Conservation (phyloP, 2,888 invertebrate species). For the Platyscelio sp. region DNA sequence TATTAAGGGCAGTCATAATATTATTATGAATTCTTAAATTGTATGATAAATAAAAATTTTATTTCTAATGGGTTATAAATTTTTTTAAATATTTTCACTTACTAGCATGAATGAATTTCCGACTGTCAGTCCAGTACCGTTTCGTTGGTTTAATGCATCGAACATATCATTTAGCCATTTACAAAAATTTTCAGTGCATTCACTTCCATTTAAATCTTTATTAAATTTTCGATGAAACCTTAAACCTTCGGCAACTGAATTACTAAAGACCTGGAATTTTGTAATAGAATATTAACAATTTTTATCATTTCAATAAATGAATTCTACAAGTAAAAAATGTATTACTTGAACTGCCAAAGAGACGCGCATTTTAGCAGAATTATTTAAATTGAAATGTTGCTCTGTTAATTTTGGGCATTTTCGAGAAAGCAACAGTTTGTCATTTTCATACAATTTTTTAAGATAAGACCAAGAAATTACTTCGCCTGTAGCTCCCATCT, state of each 20-base stretch:
- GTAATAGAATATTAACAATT: neutral
- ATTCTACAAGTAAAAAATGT: neutral
- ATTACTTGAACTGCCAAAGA: neutral
- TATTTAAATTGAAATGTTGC: neutral
- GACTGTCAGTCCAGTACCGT: too few species aligned
- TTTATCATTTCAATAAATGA: neutral
- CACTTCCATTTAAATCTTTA: neutral
- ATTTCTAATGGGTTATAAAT: too few species aligned
- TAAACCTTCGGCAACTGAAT: neutral
- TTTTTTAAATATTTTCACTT: too few species aligned
- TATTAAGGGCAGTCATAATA: too few species aligned
- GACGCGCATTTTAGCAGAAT: constrained; percentile 21
- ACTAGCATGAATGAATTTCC: too few species aligned
- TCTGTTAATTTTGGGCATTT: constrained; percentile 11
- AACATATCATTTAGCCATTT: neutral
- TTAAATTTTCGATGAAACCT: neutral
- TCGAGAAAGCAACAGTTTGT: neutral
- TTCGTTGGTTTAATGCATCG: neutral
- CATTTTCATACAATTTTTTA: neutral
- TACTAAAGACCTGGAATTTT: neutral
- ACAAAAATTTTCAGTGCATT: neutral
- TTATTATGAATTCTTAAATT: too few species aligned
- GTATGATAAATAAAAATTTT: too few species aligned
- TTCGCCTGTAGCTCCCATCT: neutral
- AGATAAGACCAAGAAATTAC: neutral